Base-by-base conservation (phyloP, 2,888 invertebrate genomes). In the Aporophyla nigra region DNA sequence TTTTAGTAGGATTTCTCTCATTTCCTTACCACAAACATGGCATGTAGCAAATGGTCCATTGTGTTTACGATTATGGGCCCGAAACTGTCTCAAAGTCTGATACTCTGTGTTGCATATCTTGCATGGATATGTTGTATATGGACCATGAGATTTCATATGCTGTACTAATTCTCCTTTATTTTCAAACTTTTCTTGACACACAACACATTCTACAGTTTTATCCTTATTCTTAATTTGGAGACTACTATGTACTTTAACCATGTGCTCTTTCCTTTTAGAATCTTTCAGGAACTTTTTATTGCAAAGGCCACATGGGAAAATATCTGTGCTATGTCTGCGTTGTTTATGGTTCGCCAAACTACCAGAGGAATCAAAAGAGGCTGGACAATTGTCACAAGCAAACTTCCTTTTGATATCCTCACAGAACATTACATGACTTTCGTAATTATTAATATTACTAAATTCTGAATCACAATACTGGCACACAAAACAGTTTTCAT, bases 381-480 rank as follows among this genome's bases (percentile, higher is more conserved):
- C 93, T 0, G 86, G 82, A 79, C 94, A 94, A 46, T 88, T 67
- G 1, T 86, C 71, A 66, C 94, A 94, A 43, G 71, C 78, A 70
- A 84, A 89, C 0, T 71, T 54, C 49, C 92, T 88, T 56, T 74
- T 87, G 1, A 88, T 76, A 33, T 68, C 76, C 69, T 90, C 91
- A 76, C 94, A 94, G 0, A 78, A 68, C 16, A 86, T 82, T 4
- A 79, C 87, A 69, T 94, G 94, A 24, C 80, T 88, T 14, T 89
- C 76, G 5, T 92, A 87, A 5, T 69, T 74, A 6, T 76, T 83
- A 5, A 82, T 84, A 54, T 89, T 90, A 65, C 85, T 90, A 56
- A 91, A 93, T 56, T 90, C 87, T 62, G 86, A 84, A 79, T 93
- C 93, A 73, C 94, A 94, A 72, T 87, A 92, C 49, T 90, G 89